Evolutionary conservation across 2,797 vertebrate species (phyloP).

Genomic region (Astyanax mexicanus): DNA sequence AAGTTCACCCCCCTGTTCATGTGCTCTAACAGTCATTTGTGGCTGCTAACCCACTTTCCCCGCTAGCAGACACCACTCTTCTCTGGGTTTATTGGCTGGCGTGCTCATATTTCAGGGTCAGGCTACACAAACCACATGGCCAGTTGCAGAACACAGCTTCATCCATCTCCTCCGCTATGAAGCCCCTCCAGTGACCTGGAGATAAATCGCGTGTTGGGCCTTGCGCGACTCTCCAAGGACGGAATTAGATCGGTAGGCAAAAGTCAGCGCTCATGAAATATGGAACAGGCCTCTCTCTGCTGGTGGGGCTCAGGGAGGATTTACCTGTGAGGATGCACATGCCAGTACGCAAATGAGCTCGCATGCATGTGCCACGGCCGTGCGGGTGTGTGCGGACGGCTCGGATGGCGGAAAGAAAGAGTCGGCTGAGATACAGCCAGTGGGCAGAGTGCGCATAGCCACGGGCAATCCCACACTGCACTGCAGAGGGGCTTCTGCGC

Average conservation of each 20-base stretch:
- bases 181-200: conserved; percentile 69
- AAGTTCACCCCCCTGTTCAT: neutral
- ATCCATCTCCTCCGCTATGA: conserved; percentile 66
- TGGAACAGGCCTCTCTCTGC: conserved; percentile 61
- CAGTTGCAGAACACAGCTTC: conserved; percentile 70
- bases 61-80: conserved; percentile 43
- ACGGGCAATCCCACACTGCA: conserved; percentile 52
- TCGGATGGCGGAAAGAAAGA: too few relatives aligned
- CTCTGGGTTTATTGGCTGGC: conserved; percentile 64
- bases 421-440: conserved; percentile 29
- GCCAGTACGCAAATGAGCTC: conserved; percentile 40
- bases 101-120: conserved; percentile 61
- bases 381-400: conserved; percentile 14
- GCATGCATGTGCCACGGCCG: conserved; percentile 33
- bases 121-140: conserved; percentile 46
- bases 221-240: conserved; percentile 74
- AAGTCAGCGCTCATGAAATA: conserved; percentile 77
- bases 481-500: conserved; percentile 59
- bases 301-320: conserved; percentile 51
- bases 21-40: conserved; percentile 60
- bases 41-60: conserved; percentile 60
- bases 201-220: conserved; percentile 71
- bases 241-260: conserved; percentile 76
- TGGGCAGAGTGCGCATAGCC: conserved; percentile 60
- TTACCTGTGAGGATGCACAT: conserved; percentile 52